Percentiles rank a stretch among this genome's conserved stretches.
Evolutionary conservation across 2,113 vertebrate genomes (phyloP).

Genomic region (Pollimyrus isidori): DNA sequence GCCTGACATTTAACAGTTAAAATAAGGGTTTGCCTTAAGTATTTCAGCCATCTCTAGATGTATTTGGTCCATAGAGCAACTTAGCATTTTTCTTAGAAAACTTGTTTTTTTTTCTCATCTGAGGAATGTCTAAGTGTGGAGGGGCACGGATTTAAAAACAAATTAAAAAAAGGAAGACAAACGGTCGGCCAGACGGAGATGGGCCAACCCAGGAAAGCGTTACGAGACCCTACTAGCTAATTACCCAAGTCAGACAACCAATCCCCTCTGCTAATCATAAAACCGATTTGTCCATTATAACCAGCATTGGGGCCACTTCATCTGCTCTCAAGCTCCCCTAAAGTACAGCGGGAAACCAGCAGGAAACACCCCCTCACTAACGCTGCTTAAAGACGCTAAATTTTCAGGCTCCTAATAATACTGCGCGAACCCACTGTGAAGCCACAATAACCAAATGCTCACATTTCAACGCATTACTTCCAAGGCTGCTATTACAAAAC

Average conservation of each 20-base stretch:
- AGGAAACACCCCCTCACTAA: slow-evolving; percentile 37
- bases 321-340: slow-evolving; percentile 44
- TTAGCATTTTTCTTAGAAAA: background rate
- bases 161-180: background rate
- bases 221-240: background rate
- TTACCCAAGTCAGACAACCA: background rate
- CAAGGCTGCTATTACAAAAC: slow-evolving; percentile 49
- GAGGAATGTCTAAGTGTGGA: slow-evolving; percentile 3
- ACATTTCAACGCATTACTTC: slow-evolving; percentile 34
- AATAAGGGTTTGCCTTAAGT: background rate
- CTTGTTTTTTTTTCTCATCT: background rate
- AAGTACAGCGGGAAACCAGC: slow-evolving; percentile 25
- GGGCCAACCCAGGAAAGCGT: background rate
- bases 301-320: slow-evolving; percentile 19
- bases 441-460: slow-evolving; percentile 38
- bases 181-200: background rate
- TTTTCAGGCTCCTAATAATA: slow-evolving; percentile 13
- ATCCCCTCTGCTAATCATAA: slow-evolving; percentile 20
- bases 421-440: slow-evolving; percentile 33
- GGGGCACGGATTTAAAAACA: background rate
- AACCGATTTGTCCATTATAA: slow-evolving; percentile 39
- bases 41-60: background rate
- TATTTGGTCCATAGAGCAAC: background rate
- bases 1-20: background rate
- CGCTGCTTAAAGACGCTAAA: slow-evolving; percentile 34